phyloP scores from a whole-genome alignment of 2,888 invertebrate species.

The Pandemis corylana region DNA sequence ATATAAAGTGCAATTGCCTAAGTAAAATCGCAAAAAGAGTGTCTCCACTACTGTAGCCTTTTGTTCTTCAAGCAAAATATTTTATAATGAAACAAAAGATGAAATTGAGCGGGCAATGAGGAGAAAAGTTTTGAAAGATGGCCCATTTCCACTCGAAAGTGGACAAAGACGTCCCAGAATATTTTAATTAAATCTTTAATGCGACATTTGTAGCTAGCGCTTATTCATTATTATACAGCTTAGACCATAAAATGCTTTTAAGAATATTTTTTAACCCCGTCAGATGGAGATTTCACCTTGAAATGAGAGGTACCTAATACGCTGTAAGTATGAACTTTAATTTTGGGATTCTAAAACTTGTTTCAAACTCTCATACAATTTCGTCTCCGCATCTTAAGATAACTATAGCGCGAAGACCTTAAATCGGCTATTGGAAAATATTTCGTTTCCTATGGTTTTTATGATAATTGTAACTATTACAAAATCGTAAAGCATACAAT shows the following conservation, averaged over 20 bases:
- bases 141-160: slow-evolving; percentile 37
- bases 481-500: too few species aligned
- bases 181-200: slow-evolving; percentile 42
- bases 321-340: too few species aligned
- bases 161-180: slow-evolving; percentile 22
- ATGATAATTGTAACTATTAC: too few species aligned
- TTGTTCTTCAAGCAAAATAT: slow-evolving; percentile 16
- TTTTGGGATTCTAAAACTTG: too few species aligned
- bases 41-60: background rate
- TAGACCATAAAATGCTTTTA: background rate
- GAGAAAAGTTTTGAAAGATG: slow-evolving; percentile 42
- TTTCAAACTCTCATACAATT: too few species aligned
- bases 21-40: too few species aligned
- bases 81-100: slow-evolving; percentile 35
- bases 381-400: too few species aligned
- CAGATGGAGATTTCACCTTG: background rate
- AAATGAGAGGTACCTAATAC: too few species aligned
- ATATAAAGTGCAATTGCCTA: too few species aligned
- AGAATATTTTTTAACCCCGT: background rate
- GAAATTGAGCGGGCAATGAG: slow-evolving; percentile 38
- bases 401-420: too few species aligned
- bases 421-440: too few species aligned
- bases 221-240: background rate
- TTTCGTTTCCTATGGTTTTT: too few species aligned
- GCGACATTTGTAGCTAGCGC: background rate